A percentile compares a stretch with the other conserved stretches of the same genome.
phyloP scores from a whole-genome alignment of 2,113 vertebrate genomes.

The Leuciscus idus region DNA sequence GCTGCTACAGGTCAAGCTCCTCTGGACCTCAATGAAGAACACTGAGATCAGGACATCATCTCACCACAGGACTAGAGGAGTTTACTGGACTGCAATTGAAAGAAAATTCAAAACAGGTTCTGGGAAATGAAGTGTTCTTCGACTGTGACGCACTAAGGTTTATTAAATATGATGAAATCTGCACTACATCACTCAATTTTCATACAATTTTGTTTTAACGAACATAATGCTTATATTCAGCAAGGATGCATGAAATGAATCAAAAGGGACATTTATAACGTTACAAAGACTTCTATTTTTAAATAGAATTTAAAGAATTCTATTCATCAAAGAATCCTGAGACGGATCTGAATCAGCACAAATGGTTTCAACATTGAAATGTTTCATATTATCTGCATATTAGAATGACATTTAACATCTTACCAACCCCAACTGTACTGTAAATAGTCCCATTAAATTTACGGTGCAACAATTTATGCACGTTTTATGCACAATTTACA shows the following conservation, averaged over 20 bases:
- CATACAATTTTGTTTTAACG: not conserved
- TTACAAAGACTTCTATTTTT: not conserved
- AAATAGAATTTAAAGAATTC: no score
- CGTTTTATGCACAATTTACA: not conserved
- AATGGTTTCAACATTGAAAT: not conserved
- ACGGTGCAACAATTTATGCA: not conserved
- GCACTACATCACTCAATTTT: not conserved
- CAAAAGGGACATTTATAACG: not conserved
- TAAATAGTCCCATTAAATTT: not conserved
- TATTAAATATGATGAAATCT: not conserved
- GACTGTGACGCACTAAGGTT: not conserved
- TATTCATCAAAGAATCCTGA: not conserved
- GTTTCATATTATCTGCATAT: not conserved
- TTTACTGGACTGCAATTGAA: not conserved
- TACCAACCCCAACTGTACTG: no score
- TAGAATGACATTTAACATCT: no score
- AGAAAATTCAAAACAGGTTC: not conserved
- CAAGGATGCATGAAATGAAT: not conserved
- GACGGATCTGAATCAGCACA: not conserved
- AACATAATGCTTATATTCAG: not conserved
- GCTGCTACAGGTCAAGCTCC: conserved; percentile 8
- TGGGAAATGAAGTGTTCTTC: not conserved
- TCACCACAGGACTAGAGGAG: not conserved
- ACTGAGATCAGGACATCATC: not conserved
- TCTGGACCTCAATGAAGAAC: not conserved